Evolutionary conservation across 2,113 vertebrate genomes (phyloP).

Genomic region (Phylloscopus whistleri): DNA sequence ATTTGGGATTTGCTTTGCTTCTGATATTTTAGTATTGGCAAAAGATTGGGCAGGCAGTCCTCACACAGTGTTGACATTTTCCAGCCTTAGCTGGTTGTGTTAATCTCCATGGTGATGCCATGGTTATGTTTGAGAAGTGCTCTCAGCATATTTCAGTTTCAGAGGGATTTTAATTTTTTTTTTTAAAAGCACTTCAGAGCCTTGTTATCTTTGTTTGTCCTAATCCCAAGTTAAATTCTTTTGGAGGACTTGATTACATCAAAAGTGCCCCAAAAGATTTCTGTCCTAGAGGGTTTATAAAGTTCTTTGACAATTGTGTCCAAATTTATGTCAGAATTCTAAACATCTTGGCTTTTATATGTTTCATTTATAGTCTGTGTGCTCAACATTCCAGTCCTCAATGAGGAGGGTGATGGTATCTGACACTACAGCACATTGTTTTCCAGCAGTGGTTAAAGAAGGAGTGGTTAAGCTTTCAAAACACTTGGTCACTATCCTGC

Average conservation of each 20-base stretch:
- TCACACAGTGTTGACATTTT: not conserved
- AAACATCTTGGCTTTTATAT: not conserved
- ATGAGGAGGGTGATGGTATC: not conserved
- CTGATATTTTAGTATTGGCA: not conserved
- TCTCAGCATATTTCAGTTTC: not conserved
- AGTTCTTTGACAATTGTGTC: not conserved
- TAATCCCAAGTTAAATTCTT: not conserved
- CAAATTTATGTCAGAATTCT: not conserved
- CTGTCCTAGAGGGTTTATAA: not conserved
- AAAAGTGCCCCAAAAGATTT: not conserved
- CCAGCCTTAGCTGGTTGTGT: not conserved
- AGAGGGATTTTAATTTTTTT: not conserved
- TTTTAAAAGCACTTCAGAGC: not conserved
- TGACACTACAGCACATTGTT: not conserved
- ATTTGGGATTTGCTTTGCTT: not conserved
- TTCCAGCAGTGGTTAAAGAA: not conserved
- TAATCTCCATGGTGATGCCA: slow-evolving; percentile 35
- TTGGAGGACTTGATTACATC: not conserved
- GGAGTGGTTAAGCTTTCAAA: not conserved
- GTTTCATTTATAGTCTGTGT: not conserved
- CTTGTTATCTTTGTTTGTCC: not conserved
- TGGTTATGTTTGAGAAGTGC: slow-evolving; percentile 4
- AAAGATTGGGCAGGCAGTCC: not conserved
- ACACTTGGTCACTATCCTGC: not conserved
- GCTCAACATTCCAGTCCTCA: not conserved